Base-by-base conservation (phyloP, 2,888 invertebrate species). In the Acronicta leporina region DNA sequence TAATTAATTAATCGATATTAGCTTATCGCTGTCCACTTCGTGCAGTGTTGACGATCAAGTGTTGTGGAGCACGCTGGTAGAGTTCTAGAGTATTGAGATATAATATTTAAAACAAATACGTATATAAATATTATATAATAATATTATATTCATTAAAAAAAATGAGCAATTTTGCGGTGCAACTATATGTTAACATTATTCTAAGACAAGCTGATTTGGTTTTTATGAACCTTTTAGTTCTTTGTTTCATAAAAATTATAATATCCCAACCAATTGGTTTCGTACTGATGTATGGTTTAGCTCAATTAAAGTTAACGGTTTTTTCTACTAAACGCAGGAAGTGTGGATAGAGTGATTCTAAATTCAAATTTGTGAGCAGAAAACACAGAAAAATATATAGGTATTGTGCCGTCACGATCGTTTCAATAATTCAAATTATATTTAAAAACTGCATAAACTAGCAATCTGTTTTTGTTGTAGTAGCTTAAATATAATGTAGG, bases 401-500 rank as follows among this genome's bases (percentile, higher is more conserved):
- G 4, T 35, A 35, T 38, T 67, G 87, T 90, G 89, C 91, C 91
- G 89, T 89, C 72, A 91, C 91, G 92, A 87, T 91, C 90, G 88
- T 87, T 81, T 67, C 41, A 49, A 51, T 11, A 11, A 48, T 49
- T 55, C 8, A 54, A 46, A 10, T 25, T 38, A 56, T 16, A 40
- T 20, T 47, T 53, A 5, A 30, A 41, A 60, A 67, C 66, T 67
- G 56, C 52, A 61, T 74, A 73, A 79, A 84, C 87, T 89, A 90
- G 88, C 87, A 89, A 89, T 88, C 89, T 91, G 89, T 89, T 86
- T 77, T 73, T 74, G 79, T 27, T 51, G 43, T 38, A 45, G 20
- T 20, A 20, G 41, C 6, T 25, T 55, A 58, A 61, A 48, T 49
- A 49, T 45, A 61, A 48, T 49, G 47, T 45, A 60, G 42, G 5